Base-by-base conservation (phyloP, 2,888 invertebrate species). In the Stenodema calcarata region DNA sequence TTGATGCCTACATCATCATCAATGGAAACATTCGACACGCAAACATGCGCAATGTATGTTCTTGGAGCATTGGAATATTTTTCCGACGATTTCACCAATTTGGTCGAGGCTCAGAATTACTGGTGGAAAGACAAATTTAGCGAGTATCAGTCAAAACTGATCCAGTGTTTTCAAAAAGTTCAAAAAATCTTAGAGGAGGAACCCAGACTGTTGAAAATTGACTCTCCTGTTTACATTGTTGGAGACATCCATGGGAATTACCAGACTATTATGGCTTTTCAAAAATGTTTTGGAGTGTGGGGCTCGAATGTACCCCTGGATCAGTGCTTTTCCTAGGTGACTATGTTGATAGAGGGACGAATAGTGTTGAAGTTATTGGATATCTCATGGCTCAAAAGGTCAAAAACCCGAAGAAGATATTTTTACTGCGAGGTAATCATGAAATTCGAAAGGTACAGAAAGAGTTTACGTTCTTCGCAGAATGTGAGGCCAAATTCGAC, bases 191-290 rank as follows among this genome's bases (percentile, higher is more conserved):
- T 94, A 1, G 90, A 90, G 79, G 90, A 90, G 16, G 94, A 94
- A 90, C 90, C 92, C 0, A 90, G 94, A 87, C 90, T 94, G 47
- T 89, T 94, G 44, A 91, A 92, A 87, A 89, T 94, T 1, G 89
- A 90, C 28, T 92, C 94, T 1, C 94, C 94, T 0, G 91, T 92
- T 23, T 94, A 94, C 89, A 92, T 94, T 23, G 47, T 89, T 94
- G 95, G 95, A 7, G 95, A 96, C 90, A 92, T 96, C 54, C 96
- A 96, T 91, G 96, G 96, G 27, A 96, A 95, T 91, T 93, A 94
- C 88, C 91, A 92, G 11, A 95, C 95, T 89, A 91, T 96, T 44
- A 91, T 94, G 9, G 92, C 93, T 79, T 94, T 95, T 92, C 95
- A 95, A 91, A 92, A 93, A 87, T 92, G 93, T 91, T 96, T 16